Evolutionary conservation across 2,888 invertebrate genomes (phyloP), one percentile per base, ranked within the genome.

Genomic region (Netelia fuscicornis): DNA sequence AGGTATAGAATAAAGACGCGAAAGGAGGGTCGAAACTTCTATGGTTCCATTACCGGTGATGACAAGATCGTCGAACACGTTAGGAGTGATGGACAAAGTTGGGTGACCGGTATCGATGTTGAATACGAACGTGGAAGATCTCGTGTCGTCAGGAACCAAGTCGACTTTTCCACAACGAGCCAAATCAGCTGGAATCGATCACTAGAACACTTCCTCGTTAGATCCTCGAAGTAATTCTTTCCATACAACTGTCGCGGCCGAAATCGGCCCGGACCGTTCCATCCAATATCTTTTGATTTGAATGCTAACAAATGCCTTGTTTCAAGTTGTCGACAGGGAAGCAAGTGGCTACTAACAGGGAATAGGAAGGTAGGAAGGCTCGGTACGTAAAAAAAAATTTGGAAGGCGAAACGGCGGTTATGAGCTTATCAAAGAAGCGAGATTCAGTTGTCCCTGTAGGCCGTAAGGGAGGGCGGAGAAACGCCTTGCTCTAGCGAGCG

Each of bases 371-470:
- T 37, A 37, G 37, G 37, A 37, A 37, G 37, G 37, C 37, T 5
- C 37, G 37, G 37, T 37, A 37, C 37, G 37, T 37, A 37, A 37
- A 37, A 37, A 37, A 74, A 83, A 83, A 74, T 83, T 74, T 78
- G 23, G 68, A 79, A 68, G 83, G 25, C 78, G 78, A 79, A 75
- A 70, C 78, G 54, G 78, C 60, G 83, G 74, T 78, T 83, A 83
- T 62, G 79, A 74, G 78, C 83, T 83, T 83, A 83, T 83, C 83
- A 83, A 78, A 79, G 78, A 79, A 74, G 78, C 68, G 74, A 79
- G 78, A 83, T 83, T 83, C 83, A 79, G 83, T 76, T 82, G 76
- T 79, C 78, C 78, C 79, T 64, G 78, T 74, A 83, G 78, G 77
- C 74, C 68, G 56, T 52, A 9, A 9, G 20, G 10, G 13, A 17